Percentiles rank a stretch among this genome's conserved stretches.
These are phyloP conservation scores for Pegoplata infirma DNA, from an alignment of 2,888 invertebrate species.

Conservation along the genomic window DNA sequence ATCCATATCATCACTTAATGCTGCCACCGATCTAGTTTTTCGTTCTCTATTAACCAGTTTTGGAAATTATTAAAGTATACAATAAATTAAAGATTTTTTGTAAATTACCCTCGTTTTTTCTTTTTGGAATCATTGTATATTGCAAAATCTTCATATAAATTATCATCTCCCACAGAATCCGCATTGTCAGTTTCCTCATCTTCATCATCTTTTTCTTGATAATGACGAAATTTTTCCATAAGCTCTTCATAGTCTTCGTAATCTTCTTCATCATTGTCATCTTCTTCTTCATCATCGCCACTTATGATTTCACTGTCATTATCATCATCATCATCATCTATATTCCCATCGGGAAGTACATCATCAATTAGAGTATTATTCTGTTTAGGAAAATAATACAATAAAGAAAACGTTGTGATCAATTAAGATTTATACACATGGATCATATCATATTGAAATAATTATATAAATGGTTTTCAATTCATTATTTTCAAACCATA, in stretches of 20 bases:
- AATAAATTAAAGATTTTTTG: too few species aligned
- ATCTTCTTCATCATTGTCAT: conserved; percentile 61
- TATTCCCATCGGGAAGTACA: conserved; percentile 64
- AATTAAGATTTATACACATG: conserved; percentile 56
- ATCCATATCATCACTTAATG: conserved; percentile 74
- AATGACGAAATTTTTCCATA: conserved; percentile 55
- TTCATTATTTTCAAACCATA: conserved; percentile 12
- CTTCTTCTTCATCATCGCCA: conserved; percentile 54
- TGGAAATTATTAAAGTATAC: background rate
- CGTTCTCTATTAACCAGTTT: conserved; percentile 66
- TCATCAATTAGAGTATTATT: conserved; percentile 71
- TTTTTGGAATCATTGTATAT: conserved; percentile 69
- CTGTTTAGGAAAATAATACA: conserved; percentile 65
- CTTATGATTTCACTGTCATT: conserved; percentile 58
- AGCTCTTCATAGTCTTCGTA: conserved; percentile 58
- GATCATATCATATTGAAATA: conserved; percentile 41
- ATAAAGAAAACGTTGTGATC: conserved; percentile 42
- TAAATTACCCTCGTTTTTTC: conserved; percentile 62
- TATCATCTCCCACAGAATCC: conserved; percentile 67
- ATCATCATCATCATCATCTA: conserved; percentile 62
- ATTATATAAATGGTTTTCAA: conserved; percentile 26
- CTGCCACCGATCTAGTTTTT: conserved; percentile 75
- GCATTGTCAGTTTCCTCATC: conserved; percentile 58
- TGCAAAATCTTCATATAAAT: conserved; percentile 72
- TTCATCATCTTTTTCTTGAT: conserved; percentile 59